A percentile compares a stretch with the other conserved stretches of the same genome.
Conservation (phyloP, 2,113 vertebrate genomes). For the Laticauda laticaudata region DNA sequence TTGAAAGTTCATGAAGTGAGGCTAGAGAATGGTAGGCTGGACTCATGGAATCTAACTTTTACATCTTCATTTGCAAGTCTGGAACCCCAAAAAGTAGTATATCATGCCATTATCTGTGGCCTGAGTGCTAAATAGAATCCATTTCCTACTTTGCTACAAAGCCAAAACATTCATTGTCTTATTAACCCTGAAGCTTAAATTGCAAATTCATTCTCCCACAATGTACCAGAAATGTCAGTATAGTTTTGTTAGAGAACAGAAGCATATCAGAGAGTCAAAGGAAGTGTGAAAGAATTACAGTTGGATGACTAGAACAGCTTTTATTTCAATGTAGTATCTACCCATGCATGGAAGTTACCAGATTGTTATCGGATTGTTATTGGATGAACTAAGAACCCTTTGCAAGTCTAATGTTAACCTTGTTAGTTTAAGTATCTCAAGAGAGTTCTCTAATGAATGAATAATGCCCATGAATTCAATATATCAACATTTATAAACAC, state of each 20-base stretch:
- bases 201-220: neutral
- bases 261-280: too few relatives aligned
- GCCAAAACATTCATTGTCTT: neutral
- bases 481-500: neutral
- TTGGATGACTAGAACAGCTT: neutral
- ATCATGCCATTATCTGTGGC: neutral
- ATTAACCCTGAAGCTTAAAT: too few relatives aligned
- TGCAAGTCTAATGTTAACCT: neutral
- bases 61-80: neutral
- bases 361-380: neutral
- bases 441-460: neutral
- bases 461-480: neutral
- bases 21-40: neutral
- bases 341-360: neutral
- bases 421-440: neutral
- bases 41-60: neutral
- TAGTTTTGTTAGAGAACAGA: neutral
- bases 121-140: neutral
- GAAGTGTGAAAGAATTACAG: too few relatives aligned
- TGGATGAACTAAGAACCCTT: neutral
- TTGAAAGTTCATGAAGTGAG: neutral
- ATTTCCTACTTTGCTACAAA: neutral
- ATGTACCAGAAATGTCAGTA: neutral
- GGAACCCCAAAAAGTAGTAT: too few relatives aligned
- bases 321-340: neutral